These are phyloP conservation scores for Callorhinus ursinus DNA, from an alignment of 2,113 vertebrate species.

Conservation along the genomic window DNA sequence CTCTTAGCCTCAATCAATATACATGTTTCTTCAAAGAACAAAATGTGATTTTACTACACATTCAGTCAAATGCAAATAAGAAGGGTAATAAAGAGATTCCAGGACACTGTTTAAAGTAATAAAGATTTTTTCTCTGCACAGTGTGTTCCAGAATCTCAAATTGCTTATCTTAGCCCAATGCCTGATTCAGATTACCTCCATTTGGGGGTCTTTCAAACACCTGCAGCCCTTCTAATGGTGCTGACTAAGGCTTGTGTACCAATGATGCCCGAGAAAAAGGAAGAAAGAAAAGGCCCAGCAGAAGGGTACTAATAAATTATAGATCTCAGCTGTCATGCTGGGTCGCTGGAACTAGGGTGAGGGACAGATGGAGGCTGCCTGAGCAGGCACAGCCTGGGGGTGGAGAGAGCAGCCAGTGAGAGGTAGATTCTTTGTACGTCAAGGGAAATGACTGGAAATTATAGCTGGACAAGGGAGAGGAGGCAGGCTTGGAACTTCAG, in stretches of 20 bases:
- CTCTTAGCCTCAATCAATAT: slow-evolving; percentile 52
- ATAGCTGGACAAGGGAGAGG: background rate
- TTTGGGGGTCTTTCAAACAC: slow-evolving; percentile 25
- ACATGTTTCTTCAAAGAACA: slow-evolving; percentile 63
- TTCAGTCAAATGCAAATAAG: slow-evolving; percentile 69
- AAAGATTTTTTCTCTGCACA: slow-evolving; percentile 38
- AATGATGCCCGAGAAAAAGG: background rate
- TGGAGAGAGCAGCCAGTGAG: background rate
- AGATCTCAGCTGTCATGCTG: slow-evolving; percentile 54
- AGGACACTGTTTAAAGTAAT: slow-evolving; percentile 60
- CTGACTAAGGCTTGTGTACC: slow-evolving; percentile 32
- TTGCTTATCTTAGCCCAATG: background rate
- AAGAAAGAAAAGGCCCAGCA: background rate
- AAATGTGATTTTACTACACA: slow-evolving; percentile 77
- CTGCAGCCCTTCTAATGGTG: slow-evolving; percentile 32
- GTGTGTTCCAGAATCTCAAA: background rate
- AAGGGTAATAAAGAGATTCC: slow-evolving; percentile 62
- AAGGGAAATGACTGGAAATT: slow-evolving; percentile 1
- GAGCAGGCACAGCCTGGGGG: background rate
- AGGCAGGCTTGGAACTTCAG: background rate
- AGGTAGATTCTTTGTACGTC: background rate
- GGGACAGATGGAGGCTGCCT: slow-evolving; percentile 51
- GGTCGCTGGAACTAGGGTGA: background rate
- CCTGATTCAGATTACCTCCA: background rate
- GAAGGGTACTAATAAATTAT: slow-evolving; percentile 73